phyloP scores from a whole-genome alignment of 1,140 invertebrate genomes.

The Cotesia chilonis region DNA sequence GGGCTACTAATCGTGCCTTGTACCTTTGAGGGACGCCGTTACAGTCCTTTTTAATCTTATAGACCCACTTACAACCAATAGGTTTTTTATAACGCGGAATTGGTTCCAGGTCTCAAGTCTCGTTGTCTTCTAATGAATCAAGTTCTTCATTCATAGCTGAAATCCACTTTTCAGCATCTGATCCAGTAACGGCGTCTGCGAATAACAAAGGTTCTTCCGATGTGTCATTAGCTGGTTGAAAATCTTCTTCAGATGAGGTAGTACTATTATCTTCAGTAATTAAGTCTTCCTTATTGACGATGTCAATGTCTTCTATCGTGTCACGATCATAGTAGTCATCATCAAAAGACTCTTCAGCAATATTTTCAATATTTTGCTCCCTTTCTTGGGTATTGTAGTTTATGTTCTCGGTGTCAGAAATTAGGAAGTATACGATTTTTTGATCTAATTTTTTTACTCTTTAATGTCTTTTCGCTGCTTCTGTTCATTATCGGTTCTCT shows the following conservation, averaged over 20 bases:
- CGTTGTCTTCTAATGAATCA: constrained; percentile 23
- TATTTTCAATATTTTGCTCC: too few relatives aligned
- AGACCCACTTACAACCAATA: constrained; percentile 35
- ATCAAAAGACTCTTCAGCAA: too few relatives aligned
- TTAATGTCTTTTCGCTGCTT: too few relatives aligned
- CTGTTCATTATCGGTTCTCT: too few relatives aligned
- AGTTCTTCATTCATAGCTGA: constrained; percentile 36
- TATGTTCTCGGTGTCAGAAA: too few relatives aligned
- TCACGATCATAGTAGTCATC: too few relatives aligned
- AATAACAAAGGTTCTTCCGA: constrained; percentile 21
- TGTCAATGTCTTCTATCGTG: too few relatives aligned
- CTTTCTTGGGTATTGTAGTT: too few relatives aligned
- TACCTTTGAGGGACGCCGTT: constrained; percentile 25
- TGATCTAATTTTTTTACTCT: too few relatives aligned
- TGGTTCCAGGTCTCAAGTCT: constrained; percentile 23
- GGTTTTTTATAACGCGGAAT: neutral
- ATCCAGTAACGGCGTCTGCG: constrained; percentile 17
- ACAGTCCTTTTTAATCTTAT: constrained; percentile 26
- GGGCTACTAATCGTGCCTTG: constrained; percentile 55
- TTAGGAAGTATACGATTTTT: too few relatives aligned
- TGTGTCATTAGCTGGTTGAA: constrained; percentile 6
- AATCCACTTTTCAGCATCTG: constrained; percentile 22
- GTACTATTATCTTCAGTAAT: neutral
- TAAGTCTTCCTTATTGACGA: neutral
- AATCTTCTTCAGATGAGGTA: constrained; percentile 2